Conservation (phyloP, 2,113 vertebrate species). For the Setophaga kirtlandii region DNA sequence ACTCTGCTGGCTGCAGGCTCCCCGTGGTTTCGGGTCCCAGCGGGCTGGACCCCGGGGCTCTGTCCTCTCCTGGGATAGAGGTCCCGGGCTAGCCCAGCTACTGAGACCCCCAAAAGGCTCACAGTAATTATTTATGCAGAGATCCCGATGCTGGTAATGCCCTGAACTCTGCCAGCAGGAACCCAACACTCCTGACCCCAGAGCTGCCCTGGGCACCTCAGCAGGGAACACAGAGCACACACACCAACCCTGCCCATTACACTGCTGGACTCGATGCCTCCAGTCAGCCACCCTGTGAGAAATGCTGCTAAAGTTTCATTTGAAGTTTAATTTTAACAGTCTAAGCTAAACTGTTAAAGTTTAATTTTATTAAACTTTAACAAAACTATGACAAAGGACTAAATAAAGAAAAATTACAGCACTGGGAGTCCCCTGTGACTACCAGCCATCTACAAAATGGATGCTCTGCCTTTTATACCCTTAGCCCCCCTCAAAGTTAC, state of each 20-base stretch:
- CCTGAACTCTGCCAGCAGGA: neutral
- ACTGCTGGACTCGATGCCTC: neutral
- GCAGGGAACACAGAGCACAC: neutral
- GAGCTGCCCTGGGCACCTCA: neutral
- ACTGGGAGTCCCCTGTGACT: neutral
- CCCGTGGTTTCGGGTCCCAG: no score
- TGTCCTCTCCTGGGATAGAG: no score
- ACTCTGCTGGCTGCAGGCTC: no score
- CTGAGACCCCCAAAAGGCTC: no score
- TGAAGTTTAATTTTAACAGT: neutral
- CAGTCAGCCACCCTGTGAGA: neutral
- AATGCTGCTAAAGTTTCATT: neutral
- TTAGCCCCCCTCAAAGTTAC: neutral
- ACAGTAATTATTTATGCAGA: neutral
- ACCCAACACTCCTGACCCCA: neutral
- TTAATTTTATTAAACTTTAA: neutral
- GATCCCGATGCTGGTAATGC: fast-evolving
- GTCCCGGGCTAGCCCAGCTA: no score
- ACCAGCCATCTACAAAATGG: neutral
- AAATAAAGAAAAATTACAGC: neutral
- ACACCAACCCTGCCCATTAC: neutral
- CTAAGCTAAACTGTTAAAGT: neutral
- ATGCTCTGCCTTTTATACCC: neutral
- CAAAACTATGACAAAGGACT: neutral
- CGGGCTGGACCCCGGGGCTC: no score